Conservation (phyloP, 1,140 invertebrate species). For the Zaprionus davidi region DNA sequence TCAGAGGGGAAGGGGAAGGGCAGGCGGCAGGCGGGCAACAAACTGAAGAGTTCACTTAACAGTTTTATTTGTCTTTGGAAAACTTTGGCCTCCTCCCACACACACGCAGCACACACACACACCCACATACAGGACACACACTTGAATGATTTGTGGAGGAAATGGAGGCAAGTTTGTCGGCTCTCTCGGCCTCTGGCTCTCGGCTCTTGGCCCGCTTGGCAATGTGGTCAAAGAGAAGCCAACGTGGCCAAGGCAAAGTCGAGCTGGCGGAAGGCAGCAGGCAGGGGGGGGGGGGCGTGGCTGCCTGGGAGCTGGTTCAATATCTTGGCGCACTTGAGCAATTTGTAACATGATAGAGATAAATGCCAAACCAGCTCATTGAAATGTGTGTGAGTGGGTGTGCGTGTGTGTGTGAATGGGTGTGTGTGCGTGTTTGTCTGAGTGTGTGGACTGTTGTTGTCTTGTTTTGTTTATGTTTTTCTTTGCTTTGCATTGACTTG, state of each 20-base stretch:
- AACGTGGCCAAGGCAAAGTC: constrained; percentile 67
- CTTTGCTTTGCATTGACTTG: constrained; percentile 79
- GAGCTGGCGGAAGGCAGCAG: background rate
- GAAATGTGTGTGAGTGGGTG: constrained; percentile 29
- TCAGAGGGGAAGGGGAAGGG: background rate
- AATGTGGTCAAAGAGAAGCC: constrained; percentile 72
- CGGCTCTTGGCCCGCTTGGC: constrained; percentile 14
- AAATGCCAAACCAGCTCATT: constrained; percentile 66
- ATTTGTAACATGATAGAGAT: constrained; percentile 78
- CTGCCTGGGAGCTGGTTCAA: constrained; percentile 44
- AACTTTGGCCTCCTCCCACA: constrained; percentile 60
- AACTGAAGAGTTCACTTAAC: constrained; percentile 80
- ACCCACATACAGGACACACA: constrained; percentile 41
- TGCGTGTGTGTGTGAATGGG: constrained; percentile 5
- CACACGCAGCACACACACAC: constrained; percentile 2
- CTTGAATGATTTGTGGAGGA: constrained; percentile 54
- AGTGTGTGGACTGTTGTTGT: constrained; percentile 15
- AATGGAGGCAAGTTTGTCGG: constrained; percentile 20
- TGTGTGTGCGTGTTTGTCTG: background rate
- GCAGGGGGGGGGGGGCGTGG: background rate
- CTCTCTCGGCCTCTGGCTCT: constrained; percentile 1
- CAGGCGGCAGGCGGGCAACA: constrained; percentile 45
- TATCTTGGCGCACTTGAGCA: constrained; percentile 76
- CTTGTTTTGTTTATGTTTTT: constrained; percentile 77
- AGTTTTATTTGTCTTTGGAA: constrained; percentile 80